Conservation (phyloP, 2,113 vertebrate genomes). For the Marmota flaviventris region DNA sequence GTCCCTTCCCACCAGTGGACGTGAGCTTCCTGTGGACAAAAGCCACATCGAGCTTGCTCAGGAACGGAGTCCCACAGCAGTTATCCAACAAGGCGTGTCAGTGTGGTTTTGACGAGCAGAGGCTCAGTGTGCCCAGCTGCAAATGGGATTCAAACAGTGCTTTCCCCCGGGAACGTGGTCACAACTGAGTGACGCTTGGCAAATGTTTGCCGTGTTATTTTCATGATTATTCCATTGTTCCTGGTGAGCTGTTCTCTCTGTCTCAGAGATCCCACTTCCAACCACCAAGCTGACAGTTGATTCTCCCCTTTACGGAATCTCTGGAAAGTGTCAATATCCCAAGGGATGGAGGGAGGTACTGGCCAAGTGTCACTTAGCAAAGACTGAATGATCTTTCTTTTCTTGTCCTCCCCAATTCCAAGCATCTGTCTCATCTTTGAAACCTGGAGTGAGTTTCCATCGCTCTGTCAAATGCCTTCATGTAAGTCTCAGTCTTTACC, state of each 20-base stretch:
- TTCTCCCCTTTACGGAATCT: neutral
- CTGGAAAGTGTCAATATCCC: neutral
- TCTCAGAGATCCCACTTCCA: neutral
- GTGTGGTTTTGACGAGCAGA: neutral
- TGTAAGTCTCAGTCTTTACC: neutral
- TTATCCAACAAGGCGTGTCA: too few relatives aligned
- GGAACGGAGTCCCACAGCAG: accelerated
- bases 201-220: too few relatives aligned
- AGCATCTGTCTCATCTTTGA: neutral
- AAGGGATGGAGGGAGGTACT: neutral
- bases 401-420: neutral
- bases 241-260: neutral
- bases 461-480: neutral
- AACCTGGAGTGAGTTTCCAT: neutral
- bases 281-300: neutral
- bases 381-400: neutral
- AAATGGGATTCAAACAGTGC: neutral
- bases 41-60: accelerated
- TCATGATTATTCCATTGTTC: neutral
- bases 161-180: neutral
- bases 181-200: too few relatives aligned
- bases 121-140: neutral
- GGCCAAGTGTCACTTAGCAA: neutral
- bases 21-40: neutral
- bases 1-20: neutral